phyloP scores from a whole-genome alignment of 2,797 vertebrate species.

The Periophthalmus magnuspinnatus region DNA sequence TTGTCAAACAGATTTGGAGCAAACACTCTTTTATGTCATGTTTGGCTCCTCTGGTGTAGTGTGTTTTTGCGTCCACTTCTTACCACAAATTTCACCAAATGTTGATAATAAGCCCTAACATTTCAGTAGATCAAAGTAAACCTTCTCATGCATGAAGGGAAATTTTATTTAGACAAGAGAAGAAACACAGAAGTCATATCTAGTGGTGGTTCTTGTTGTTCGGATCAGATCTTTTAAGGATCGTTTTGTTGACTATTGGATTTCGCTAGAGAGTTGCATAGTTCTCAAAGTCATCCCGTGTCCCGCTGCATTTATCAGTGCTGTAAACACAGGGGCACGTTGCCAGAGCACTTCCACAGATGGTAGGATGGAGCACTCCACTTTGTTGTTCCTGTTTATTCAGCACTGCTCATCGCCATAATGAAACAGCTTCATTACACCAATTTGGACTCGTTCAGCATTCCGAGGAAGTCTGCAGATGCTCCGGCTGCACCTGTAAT shows the following conservation, averaged over 20 bases:
- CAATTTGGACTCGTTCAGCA: conserved; percentile 73
- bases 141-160: neutral
- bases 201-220: neutral
- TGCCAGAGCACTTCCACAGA: conserved; percentile 73
- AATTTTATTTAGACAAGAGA: neutral
- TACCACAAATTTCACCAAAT: neutral
- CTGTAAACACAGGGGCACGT: conserved; percentile 68
- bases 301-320: conserved; percentile 55
- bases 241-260: conserved; percentile 32
- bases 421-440: conserved; percentile 78
- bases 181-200: neutral
- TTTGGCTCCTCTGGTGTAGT: neutral
- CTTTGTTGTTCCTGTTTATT: conserved; percentile 78
- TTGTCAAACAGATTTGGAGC: conserved; percentile 19
- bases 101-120: neutral
- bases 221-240: neutral
- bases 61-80: neutral
- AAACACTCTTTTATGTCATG: neutral
- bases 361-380: conserved; percentile 72
- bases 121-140: neutral
- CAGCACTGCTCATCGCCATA: conserved; percentile 75
- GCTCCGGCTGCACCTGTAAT: conserved; percentile 61
- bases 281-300: conserved; percentile 58
- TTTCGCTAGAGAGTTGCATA: conserved; percentile 37
- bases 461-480: conserved; percentile 62